Percentiles rank a stretch among this genome's conserved stretches.
phyloP scores from a whole-genome alignment of 1,140 invertebrate genomes.

The Hyphantria cunea region DNA sequence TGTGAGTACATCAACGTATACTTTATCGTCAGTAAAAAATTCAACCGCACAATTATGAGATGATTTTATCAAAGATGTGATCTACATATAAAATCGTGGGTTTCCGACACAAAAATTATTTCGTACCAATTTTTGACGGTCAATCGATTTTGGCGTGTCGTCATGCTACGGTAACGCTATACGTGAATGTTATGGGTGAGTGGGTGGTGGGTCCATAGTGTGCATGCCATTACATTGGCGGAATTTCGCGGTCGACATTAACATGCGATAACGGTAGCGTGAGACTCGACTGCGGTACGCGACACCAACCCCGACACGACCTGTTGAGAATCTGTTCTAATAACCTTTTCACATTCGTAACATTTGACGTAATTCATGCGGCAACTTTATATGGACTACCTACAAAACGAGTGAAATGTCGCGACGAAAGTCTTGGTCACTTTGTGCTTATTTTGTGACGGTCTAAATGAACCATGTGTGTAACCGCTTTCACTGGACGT shows the following conservation, averaged over 20 bases:
- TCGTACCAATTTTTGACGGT: conserved; percentile 18
- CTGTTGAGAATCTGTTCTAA: conserved; percentile 21
- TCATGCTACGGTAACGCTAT: conserved; percentile 16
- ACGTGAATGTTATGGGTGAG: conserved; percentile 11
- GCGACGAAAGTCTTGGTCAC: conserved; percentile 11
- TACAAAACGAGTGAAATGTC: not conserved
- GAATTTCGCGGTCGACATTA: conserved; percentile 66
- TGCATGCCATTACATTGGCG: conserved; percentile 64
- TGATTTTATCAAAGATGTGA: too few species aligned
- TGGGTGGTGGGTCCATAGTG: conserved; percentile 40
- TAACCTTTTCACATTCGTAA: conserved; percentile 26
- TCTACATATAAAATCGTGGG: conserved; percentile 11
- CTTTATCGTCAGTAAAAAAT: not conserved
- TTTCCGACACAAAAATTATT: conserved; percentile 8
- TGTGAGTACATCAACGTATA: not conserved
- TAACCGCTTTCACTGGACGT: conserved; percentile 70
- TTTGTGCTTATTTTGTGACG: conserved; percentile 40
- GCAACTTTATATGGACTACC: not conserved
- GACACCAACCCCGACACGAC: conserved; percentile 25
- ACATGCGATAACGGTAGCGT: conserved; percentile 66
- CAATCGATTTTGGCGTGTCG: conserved; percentile 22
- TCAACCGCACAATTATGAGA: too few species aligned
- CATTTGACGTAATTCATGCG: conserved; percentile 13
- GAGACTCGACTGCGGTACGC: conserved; percentile 20
- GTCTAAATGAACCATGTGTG: conserved; percentile 54